Percentiles rank a stretch among this genome's conserved stretches.
These are phyloP conservation scores for Agapornis roseicollis DNA, from an alignment of 2,113 vertebrate genomes.

Conservation along the genomic window DNA sequence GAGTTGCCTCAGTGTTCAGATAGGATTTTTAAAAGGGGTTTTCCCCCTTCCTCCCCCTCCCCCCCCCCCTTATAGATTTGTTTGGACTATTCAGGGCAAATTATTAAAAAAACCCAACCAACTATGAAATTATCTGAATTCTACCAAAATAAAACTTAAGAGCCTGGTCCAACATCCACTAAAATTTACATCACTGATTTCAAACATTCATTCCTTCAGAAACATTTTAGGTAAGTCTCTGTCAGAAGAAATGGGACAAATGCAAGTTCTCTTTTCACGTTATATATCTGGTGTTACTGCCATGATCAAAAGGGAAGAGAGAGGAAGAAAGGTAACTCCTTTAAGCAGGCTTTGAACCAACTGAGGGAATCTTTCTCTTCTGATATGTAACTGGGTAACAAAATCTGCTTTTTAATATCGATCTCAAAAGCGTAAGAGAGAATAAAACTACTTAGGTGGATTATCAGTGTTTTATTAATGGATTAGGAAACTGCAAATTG, in stretches of 20 bases:
- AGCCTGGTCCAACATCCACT: neutral
- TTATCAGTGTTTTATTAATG: neutral
- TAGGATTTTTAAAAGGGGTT: neutral
- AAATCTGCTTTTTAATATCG: neutral
- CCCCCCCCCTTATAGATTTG: rapidly evolving
- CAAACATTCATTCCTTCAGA: neutral
- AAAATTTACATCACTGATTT: neutral
- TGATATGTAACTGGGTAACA: neutral
- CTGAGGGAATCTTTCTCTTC: neutral
- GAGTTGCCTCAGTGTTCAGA: neutral
- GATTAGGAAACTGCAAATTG: neutral
- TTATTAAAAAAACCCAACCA: neutral
- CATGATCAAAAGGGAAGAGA: neutral
- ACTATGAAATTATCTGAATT: neutral
- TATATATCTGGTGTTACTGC: neutral
- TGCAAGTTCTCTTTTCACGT: neutral
- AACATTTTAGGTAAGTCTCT: neutral
- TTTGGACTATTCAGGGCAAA: neutral
- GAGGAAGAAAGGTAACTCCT: neutral
- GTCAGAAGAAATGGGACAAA: neutral
- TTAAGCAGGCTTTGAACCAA: neutral
- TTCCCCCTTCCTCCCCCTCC: no score
- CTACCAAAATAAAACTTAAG: neutral
- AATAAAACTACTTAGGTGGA: neutral
- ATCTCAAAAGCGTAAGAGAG: neutral